Evolutionary conservation across 2,888 invertebrate genomes (phyloP).

Genomic region (Notodonta dromedarius): DNA sequence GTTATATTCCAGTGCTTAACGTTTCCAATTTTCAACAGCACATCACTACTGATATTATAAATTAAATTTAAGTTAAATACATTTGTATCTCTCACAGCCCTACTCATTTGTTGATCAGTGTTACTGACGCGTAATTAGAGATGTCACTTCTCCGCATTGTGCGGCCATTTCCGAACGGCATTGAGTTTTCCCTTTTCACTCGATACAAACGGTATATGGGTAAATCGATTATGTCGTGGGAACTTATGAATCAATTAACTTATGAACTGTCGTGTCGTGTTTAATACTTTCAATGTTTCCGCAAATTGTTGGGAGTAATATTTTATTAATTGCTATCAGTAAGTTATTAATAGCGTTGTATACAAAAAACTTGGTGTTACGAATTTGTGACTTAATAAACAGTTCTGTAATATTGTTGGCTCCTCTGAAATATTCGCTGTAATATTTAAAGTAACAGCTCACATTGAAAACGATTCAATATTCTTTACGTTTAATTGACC

Average conservation of each 20-base stretch:
- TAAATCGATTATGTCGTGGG: conserved; percentile 10
- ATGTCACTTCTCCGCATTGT: conserved; percentile 43
- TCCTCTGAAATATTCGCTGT: no score
- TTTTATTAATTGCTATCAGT: neutral
- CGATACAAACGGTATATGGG: conserved; percentile 29
- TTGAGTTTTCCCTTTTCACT: conserved; percentile 49
- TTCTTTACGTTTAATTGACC: no score
- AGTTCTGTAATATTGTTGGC: no score
- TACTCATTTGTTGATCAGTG: conserved; percentile 21
- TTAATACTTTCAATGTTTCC: neutral
- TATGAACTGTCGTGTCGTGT: neutral
- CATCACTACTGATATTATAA: no score
- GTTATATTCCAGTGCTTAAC: no score
- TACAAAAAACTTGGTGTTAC: no score
- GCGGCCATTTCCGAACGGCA: conserved; percentile 38
- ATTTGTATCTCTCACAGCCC: conserved; percentile 23
- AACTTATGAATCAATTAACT: conserved; percentile 6
- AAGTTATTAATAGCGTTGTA: no score
- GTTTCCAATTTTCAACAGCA: no score
- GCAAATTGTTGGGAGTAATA: neutral
- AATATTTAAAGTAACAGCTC: no score
- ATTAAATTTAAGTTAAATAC: neutral
- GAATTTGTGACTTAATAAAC: no score
- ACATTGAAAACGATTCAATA: no score
- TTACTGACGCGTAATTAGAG: conserved; percentile 36